Conservation (phyloP, 1,140 invertebrate genomes). For the Drepana arcuata region DNA sequence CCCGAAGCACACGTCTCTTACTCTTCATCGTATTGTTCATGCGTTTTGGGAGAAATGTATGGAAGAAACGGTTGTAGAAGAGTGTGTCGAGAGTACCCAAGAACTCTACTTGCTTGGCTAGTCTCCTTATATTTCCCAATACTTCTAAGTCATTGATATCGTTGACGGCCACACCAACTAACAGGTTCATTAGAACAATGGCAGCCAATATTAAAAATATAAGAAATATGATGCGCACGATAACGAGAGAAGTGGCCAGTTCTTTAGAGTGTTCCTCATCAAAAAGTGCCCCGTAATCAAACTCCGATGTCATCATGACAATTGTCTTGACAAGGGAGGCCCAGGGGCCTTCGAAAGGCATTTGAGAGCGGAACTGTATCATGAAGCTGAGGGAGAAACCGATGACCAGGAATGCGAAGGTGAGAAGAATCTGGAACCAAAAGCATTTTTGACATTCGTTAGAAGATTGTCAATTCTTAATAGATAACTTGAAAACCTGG, state of each 20-base stretch:
- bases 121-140: conserved; percentile 62
- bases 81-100: conserved; percentile 55
- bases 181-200: conserved; percentile 76
- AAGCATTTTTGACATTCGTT: conserved; percentile 1
- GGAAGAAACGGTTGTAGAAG: conserved; percentile 45
- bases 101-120: conserved; percentile 66
- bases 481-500: too few relatives aligned
- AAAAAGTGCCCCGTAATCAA: conserved; percentile 66
- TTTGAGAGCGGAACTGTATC: conserved; percentile 62
- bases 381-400: conserved; percentile 73
- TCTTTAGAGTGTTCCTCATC: conserved; percentile 41
- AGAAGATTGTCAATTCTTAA: too few relatives aligned
- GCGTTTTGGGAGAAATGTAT: conserved; percentile 29
- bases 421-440: conserved; percentile 61
- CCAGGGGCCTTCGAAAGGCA: conserved; percentile 62
- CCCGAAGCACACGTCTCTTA: conserved; percentile 33
- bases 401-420: conserved; percentile 65
- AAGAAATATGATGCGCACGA: conserved; percentile 73
- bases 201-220: conserved; percentile 75
- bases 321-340: conserved; percentile 69
- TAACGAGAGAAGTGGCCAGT: conserved; percentile 37
- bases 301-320: conserved; percentile 75
- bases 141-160: conserved; percentile 75
- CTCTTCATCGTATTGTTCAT: conserved; percentile 33
- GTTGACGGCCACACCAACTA: conserved; percentile 77